Base-by-base conservation (phyloP, 2,888 invertebrate genomes). In the Rambutsinella grinnellia region DNA sequence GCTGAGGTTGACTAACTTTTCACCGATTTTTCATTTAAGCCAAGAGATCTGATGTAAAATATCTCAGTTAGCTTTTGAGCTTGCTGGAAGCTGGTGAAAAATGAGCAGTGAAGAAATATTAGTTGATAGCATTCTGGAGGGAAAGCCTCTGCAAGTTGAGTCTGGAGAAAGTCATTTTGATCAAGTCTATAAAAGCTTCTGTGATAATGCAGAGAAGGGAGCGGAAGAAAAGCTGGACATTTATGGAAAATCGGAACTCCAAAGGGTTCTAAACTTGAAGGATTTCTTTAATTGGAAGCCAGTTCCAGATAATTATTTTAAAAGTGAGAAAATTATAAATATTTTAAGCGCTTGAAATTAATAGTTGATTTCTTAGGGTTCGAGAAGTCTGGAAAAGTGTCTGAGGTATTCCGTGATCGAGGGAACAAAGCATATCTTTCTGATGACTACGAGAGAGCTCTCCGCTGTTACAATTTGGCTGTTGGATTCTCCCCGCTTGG, bases 381-480 rank as follows among this genome's bases (percentile, higher is more conserved):
- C 36, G 46, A 67, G 36, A 79, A 79, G 27, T 75, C 61, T 26
- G 23, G 65, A 21, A 57, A 26, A 23, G 62, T 75, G 1, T 70
- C 78, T 5, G 1, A 28, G 2, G 10, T 21, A 13, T 53, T 75
- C 10, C 23, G 75, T 19, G 78, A 75, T 17, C 23, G 49, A 19
- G 78, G 69, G 3, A 66, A 58, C 19, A 26, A 47, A 44, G 28
- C 47, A 8, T 69, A 66, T 21, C 13, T 28, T 13, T 23, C 49
- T 1, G 66, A 60, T 8, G 58, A 68, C 24, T 58, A 65, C 28
- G 23, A 53, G 21, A 79, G 66, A 69, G 80, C 78, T 2, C 66
- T 80, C 3, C 71, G 78, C 19, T 75, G 68, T 1, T 78, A 69
- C 26, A 80, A 80, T 58, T 53, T 80, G 23, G 75, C 80, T 17